Percentiles rank a stretch among this genome's conserved stretches.
Conservation (phyloP, 2,797 vertebrate genomes). For the Sebastiscus tertius region DNA sequence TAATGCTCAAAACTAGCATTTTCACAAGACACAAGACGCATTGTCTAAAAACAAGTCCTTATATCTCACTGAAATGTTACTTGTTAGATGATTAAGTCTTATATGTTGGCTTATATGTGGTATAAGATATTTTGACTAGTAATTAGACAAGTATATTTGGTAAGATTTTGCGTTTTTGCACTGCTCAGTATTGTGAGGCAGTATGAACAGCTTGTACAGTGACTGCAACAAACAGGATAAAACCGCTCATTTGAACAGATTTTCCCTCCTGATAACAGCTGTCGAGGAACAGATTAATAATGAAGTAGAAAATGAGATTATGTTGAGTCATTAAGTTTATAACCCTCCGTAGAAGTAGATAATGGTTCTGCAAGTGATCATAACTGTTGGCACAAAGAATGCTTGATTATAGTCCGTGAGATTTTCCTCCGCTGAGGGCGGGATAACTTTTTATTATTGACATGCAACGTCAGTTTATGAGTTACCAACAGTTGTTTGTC, state of each 20-base stretch:
- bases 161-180: too few species aligned
- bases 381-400: conserved; percentile 55
- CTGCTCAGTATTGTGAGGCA: conserved; percentile 3
- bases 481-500: conserved; percentile 15
- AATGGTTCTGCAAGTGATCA: conserved; percentile 58
- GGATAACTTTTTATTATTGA: background rate
- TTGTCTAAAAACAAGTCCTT: too few species aligned
- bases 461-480: conserved; percentile 13
- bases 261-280: conserved; percentile 58
- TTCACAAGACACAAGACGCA: too few species aligned
- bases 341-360: conserved; percentile 61
- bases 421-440: background rate
- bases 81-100: too few species aligned
- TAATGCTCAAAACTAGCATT: too few species aligned
- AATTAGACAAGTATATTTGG: too few species aligned
- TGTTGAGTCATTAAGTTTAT: conserved; percentile 70
- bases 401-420: conserved; percentile 42
- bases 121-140: too few species aligned
- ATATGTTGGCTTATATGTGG: too few species aligned
- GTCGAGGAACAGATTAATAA: conserved; percentile 71
- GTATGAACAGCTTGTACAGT: conserved; percentile 2
- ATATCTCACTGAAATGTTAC: too few species aligned
- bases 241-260: conserved; percentile 42
- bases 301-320: conserved; percentile 72
- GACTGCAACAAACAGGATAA: conserved; percentile 45